Evolutionary conservation across 2,113 vertebrate genomes (phyloP), one percentile per base, ranked within the genome.

Genomic region (Ibidorhyncha struthersii): DNA sequence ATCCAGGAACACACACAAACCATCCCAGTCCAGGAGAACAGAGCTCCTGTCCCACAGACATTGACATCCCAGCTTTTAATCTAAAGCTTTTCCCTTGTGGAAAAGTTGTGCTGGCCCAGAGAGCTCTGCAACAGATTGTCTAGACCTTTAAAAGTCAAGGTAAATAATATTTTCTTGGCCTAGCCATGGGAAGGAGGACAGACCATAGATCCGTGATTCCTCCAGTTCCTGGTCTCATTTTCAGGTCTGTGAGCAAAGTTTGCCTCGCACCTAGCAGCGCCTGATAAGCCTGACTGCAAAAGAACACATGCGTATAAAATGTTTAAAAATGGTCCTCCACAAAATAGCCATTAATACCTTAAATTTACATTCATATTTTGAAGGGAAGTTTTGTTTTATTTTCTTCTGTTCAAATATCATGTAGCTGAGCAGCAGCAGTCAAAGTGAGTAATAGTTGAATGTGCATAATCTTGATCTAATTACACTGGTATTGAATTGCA

Each of bases 401-500:
- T 66, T 89, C n/a, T 78, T 6, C 73, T 79, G 47, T 34, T 74
- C 36, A 71, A 74, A 47, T 67, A 59, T 3, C 9, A 3, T 2
- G 43, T 40, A 41, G 72, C 90, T 47, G 41, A 83, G 83, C 85
- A 87, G 56, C 36, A 74, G 56, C 53, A 77, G 77, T 53, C 55
- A 52, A 69, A 74, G 70, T 89, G 90, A 96, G 52, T 90, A 94
- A 78, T 32, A 87, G 77, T 62, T 74, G 66, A 62, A 50, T 34
- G 40, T 88, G 73, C 80, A 82, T 79, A 85, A 94, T 65, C 89
- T 79, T 81, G 55, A 45, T 69, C 66, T 90, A 85, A 95, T 96
- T 93, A 94, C 59, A 41, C 49, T 76, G 61, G 62, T 70, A 91
- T 72, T 95, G 93, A 93, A 66, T 91, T 88, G 82, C 82, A 88